A percentile compares a stretch with the other conserved stretches of the same genome.
These are phyloP conservation scores for Latrodectus hesperus DNA, from an alignment of 2,888 invertebrate species.

Conservation along the genomic window DNA sequence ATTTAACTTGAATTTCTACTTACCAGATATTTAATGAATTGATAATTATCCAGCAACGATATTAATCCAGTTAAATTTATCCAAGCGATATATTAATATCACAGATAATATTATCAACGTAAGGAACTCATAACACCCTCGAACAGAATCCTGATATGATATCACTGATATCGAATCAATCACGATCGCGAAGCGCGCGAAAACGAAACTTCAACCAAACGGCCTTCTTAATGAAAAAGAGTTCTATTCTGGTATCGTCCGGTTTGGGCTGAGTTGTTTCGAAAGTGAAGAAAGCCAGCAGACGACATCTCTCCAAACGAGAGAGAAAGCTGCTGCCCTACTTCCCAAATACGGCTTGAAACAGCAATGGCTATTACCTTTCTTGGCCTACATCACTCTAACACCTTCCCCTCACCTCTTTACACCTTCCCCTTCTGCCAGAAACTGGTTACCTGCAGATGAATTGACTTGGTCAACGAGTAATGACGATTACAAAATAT, in stretches of 20 bases:
- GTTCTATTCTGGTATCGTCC: constrained; percentile 23
- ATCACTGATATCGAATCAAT: too few species aligned
- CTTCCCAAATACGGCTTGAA: constrained; percentile 63
- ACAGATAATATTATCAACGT: too few species aligned
- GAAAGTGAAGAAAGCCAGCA: constrained; percentile 61
- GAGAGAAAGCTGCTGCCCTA: constrained; percentile 63
- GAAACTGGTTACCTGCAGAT: constrained; percentile 40
- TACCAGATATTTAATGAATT: too few species aligned
- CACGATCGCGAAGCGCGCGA: too few species aligned
- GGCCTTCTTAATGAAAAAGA: background rate
- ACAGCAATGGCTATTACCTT: constrained; percentile 59
- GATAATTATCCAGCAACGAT: too few species aligned
- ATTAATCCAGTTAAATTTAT: too few species aligned
- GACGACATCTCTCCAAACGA: constrained; percentile 47
- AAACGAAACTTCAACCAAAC: too few species aligned
- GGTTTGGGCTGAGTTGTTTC: constrained; percentile 47
- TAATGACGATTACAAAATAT: background rate
- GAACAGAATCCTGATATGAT: too few species aligned
- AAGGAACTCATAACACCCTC: too few species aligned
- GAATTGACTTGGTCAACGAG: constrained; percentile 43
- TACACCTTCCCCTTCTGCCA: constrained; percentile 15
- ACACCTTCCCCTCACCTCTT: background rate
- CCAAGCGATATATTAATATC: too few species aligned
- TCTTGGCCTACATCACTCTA: constrained; percentile 64
- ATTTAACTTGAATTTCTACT: too few species aligned